Percentiles rank a stretch among this genome's conserved stretches.
phyloP scores from a whole-genome alignment of 2,113 vertebrate genomes.

The Noturus placidus region DNA sequence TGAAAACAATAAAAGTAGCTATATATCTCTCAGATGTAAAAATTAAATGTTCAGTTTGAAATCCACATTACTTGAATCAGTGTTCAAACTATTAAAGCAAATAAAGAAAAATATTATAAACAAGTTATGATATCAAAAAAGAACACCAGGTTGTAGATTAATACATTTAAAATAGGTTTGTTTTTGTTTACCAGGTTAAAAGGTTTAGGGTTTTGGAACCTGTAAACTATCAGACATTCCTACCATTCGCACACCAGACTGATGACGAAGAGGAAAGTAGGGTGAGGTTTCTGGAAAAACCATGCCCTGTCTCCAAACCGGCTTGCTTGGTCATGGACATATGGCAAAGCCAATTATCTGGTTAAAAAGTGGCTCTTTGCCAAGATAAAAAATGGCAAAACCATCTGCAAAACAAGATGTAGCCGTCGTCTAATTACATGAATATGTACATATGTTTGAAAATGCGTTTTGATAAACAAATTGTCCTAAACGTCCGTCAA shows the following conservation, averaged over 20 bases:
- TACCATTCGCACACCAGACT: neutral
- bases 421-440: neutral
- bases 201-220: neutral
- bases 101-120: too few species aligned
- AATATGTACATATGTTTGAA: neutral
- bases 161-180: neutral
- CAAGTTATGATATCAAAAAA: too few species aligned
- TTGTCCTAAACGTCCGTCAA: neutral
- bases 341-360: neutral
- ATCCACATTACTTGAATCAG: too few species aligned
- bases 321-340: slow-evolving; percentile 17
- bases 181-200: neutral
- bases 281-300: slow-evolving; percentile 45
- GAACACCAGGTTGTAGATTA: neutral
- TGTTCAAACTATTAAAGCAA: too few species aligned
- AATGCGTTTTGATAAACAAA: neutral
- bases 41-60: too few species aligned
- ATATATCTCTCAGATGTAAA: too few species aligned
- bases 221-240: neutral
- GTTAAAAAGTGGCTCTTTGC: neutral
- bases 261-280: slow-evolving; percentile 13
- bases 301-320: slow-evolving; percentile 6
- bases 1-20: neutral
- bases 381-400: neutral
- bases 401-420: neutral